phyloP scores from a whole-genome alignment of 2,888 invertebrate genomes.

The Cecidostiba fungosa region DNA sequence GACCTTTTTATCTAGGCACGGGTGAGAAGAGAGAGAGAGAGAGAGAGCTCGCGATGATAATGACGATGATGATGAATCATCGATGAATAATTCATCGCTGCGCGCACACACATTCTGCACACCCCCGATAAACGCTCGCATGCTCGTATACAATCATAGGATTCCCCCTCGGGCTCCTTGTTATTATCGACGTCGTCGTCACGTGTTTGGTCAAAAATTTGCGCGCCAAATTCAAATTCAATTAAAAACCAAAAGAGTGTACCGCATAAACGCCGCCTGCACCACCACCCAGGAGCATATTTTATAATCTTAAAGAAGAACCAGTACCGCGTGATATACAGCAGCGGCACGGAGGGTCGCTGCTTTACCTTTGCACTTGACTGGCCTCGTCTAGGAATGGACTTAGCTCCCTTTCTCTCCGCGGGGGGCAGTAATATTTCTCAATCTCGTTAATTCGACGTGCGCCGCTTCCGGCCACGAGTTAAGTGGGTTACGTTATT shows the following conservation, averaged over 20 bases:
- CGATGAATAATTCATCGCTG: not conserved
- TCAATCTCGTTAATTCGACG: constrained; percentile 70
- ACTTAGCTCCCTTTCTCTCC: constrained; percentile 69
- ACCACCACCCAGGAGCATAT: not conserved
- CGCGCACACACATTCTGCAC: not conserved
- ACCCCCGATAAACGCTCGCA: not conserved
- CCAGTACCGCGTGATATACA: not conserved
- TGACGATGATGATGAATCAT: constrained; percentile 6
- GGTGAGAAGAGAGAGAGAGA: not conserved
- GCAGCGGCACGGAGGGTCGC: not conserved
- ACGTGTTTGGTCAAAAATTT: too few species aligned
- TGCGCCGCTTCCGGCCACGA: constrained; percentile 50
- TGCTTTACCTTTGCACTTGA: constrained; percentile 71
- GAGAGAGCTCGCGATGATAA: not conserved
- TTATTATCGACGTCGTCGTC: not conserved
- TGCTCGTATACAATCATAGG: not conserved
- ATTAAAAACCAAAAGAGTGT: too few species aligned
- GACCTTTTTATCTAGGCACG: not conserved
- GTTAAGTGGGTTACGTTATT: constrained; percentile 64
- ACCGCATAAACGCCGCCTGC: not conserved
- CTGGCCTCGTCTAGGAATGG: constrained; percentile 78
- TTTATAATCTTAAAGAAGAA: not conserved
- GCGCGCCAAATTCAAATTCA: not conserved
- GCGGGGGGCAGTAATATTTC: constrained; percentile 69
- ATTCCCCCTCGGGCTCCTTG: not conserved